Conservation (phyloP, 2,797 vertebrate genomes). For the Halcyon badia region DNA sequence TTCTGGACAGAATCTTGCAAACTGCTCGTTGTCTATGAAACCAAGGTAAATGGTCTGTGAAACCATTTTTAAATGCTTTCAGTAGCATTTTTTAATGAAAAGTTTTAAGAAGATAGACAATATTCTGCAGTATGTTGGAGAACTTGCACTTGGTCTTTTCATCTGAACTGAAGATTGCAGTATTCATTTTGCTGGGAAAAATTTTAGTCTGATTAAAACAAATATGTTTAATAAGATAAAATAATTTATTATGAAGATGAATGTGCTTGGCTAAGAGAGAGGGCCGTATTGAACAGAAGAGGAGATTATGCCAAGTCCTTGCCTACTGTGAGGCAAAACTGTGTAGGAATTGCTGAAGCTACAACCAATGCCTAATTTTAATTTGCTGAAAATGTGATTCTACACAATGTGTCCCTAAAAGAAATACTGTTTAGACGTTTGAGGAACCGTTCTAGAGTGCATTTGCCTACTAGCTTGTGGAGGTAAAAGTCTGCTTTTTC, state of each 20-base stretch:
- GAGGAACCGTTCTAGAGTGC: neutral
- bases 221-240: accelerated
- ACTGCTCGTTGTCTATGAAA: neutral
- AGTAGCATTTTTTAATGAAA: neutral
- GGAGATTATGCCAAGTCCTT: neutral
- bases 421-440: neutral
- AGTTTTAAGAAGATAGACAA: neutral
- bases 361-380: neutral
- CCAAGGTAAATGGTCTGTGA: neutral
- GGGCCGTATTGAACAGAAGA: neutral
- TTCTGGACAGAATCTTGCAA: neutral
- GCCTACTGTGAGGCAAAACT: neutral
- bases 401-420: neutral
- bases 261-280: neutral
- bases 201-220: neutral
- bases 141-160: neutral
- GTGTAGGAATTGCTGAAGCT: neutral
- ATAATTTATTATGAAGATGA: neutral
- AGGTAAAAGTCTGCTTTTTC: neutral
- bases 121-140: neutral
- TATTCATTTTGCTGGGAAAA: neutral
- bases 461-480: neutral
- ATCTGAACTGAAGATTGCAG: neutral
- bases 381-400: neutral
- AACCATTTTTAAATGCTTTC: neutral